These are phyloP conservation scores for Bellardia pandia DNA, from an alignment of 2,888 invertebrate species.

Conservation along the genomic window DNA sequence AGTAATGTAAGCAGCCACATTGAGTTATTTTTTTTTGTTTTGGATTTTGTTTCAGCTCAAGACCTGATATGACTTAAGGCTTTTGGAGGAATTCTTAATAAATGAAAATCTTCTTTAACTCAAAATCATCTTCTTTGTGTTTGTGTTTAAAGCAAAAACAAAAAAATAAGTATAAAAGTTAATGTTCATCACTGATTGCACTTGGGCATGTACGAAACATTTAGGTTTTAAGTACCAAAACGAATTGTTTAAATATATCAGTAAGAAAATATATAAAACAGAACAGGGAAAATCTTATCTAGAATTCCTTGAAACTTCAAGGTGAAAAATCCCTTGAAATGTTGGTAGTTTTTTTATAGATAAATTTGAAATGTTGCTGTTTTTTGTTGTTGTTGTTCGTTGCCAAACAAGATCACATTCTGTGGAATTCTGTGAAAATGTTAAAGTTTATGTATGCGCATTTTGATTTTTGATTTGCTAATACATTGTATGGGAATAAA, in stretches of 20 bases:
- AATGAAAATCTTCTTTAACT: conserved; percentile 58
- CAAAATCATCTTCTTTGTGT: conserved; percentile 37
- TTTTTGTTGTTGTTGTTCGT: not conserved
- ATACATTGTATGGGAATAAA: conserved; percentile 35
- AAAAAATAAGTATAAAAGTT: not conserved
- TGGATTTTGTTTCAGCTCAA: conserved; percentile 18
- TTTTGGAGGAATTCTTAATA: conserved; percentile 50
- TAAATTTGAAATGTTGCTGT: conserved; percentile 26
- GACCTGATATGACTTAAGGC: conserved; percentile 61
- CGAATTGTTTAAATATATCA: conserved; percentile 61
- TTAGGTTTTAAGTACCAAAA: conserved; percentile 61
- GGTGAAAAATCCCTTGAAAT: conserved; percentile 52
- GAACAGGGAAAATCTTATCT: conserved; percentile 59
- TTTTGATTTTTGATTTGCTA: not conserved
- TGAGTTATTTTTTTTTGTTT: conserved; percentile 20
- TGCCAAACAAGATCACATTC: conserved; percentile 58
- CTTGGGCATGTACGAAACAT: conserved; percentile 44
- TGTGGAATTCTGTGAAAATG: conserved; percentile 48
- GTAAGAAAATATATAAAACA: conserved; percentile 10
- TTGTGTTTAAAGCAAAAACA: not conserved
- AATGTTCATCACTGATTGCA: conserved; percentile 57
- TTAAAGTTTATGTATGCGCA: conserved; percentile 7
- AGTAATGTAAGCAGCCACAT: conserved; percentile 12
- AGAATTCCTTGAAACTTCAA: conserved; percentile 54
- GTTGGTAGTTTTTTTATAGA: conserved; percentile 12